These are phyloP conservation scores for Athripsodes cinereus DNA, from an alignment of 2,888 invertebrate species.

Conservation along the genomic window DNA sequence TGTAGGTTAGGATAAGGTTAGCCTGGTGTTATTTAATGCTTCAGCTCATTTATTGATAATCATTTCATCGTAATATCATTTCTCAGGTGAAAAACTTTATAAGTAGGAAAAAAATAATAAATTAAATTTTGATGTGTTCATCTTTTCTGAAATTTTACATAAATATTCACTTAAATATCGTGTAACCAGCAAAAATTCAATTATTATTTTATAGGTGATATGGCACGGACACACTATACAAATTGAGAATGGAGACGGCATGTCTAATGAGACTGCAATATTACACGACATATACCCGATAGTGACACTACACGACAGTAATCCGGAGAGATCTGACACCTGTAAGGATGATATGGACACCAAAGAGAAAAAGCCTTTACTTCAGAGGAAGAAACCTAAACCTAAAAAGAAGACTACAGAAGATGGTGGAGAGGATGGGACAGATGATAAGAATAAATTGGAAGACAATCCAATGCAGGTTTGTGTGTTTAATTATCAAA, in stretches of 20 bases:
- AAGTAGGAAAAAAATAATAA: too few relatives aligned
- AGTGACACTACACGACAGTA: slow-evolving; percentile 30
- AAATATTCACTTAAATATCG: too few relatives aligned
- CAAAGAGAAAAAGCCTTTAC: slow-evolving; percentile 42
- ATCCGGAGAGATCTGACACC: slow-evolving; percentile 32
- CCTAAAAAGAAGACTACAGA: slow-evolving; percentile 50
- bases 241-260: slow-evolving; percentile 48
- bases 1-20: too few relatives aligned
- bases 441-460: slow-evolving; percentile 58
- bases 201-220: slow-evolving; percentile 50
- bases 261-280: slow-evolving; percentile 21
- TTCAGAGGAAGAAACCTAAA: slow-evolving; percentile 41
- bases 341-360: slow-evolving; percentile 37
- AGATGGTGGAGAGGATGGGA: slow-evolving; percentile 39
- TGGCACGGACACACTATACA: slow-evolving; percentile 63
- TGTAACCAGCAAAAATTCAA: too few relatives aligned
- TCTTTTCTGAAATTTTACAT: too few relatives aligned
- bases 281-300: slow-evolving; percentile 26
- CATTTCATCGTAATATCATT: too few relatives aligned
- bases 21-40: too few relatives aligned
- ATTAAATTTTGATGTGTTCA: too few relatives aligned
- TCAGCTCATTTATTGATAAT: too few relatives aligned
- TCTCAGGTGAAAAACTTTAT: too few relatives aligned
- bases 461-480: slow-evolving; percentile 62
- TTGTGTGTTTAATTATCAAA: not conserved